Percentiles rank a stretch among this genome's conserved stretches.
phyloP scores from a whole-genome alignment of 2,797 vertebrate species.

The Aeoliscus strigatus region DNA sequence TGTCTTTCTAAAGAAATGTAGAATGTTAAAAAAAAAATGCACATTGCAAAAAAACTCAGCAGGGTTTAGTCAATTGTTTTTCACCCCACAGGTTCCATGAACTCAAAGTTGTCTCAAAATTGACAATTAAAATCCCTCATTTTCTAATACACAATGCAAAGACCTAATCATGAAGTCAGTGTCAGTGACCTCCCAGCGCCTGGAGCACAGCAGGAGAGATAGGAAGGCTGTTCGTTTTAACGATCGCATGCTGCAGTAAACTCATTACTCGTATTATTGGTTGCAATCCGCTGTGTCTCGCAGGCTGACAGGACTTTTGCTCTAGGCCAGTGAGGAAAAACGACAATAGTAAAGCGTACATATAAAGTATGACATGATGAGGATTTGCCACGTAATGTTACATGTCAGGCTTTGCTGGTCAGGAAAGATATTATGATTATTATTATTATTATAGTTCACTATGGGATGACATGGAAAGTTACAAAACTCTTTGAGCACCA shows the following conservation, averaged over 20 bases:
- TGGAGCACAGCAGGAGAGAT: slow-evolving; percentile 39
- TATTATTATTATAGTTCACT: too few species aligned
- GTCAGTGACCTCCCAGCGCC: slow-evolving; percentile 44
- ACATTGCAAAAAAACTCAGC: too few species aligned
- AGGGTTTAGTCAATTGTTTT: too few species aligned
- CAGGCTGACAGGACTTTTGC: slow-evolving; percentile 25
- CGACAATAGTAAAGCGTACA: slow-evolving; percentile 2
- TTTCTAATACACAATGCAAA: slow-evolving; percentile 31
- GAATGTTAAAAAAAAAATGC: background rate
- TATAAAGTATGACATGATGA: slow-evolving; percentile 11
- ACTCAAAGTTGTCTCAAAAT: slow-evolving; percentile 43
- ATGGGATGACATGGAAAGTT: too few species aligned
- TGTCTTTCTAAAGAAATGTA: background rate
- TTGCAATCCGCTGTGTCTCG: slow-evolving; percentile 24
- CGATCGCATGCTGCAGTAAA: slow-evolving; percentile 52
- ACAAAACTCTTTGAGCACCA: too few species aligned
- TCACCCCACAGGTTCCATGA: too few species aligned
- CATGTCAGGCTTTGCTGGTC: slow-evolving; percentile 23
- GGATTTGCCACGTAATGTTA: slow-evolving; percentile 19
- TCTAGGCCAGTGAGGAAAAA: slow-evolving; percentile 8
- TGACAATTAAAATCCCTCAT: slow-evolving; percentile 39
- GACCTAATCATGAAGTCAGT: slow-evolving; percentile 50
- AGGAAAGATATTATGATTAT: too few species aligned
- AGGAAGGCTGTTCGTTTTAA: slow-evolving; percentile 46
- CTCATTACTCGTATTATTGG: slow-evolving; percentile 34